A percentile compares a stretch with the other conserved stretches of the same genome.
phyloP scores from a whole-genome alignment of 2,888 invertebrate genomes.

The Leucophora obtusa region DNA sequence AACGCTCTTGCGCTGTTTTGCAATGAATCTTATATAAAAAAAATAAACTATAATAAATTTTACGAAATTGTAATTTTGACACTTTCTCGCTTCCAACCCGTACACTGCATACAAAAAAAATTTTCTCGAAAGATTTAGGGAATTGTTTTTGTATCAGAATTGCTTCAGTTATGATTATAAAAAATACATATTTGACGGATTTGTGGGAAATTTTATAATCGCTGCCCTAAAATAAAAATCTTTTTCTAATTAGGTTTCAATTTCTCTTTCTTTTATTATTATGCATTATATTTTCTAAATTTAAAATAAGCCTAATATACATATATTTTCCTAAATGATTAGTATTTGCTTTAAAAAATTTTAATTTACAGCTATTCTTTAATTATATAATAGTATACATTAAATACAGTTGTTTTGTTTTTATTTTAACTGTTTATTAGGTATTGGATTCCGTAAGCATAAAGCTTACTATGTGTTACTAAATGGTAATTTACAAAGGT shows the following conservation, averaged over 20 bases:
- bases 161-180: too few relatives aligned
- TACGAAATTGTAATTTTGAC: too few relatives aligned
- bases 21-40: too few relatives aligned
- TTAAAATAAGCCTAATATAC: conserved; percentile 36
- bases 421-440: conserved; percentile 29
- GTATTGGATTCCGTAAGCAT: conserved; percentile 10
- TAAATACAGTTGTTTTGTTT: conserved; percentile 43
- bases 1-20: too few relatives aligned
- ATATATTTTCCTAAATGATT: conserved; percentile 38
- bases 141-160: too few relatives aligned
- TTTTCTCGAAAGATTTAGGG: too few relatives aligned
- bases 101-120: too few relatives aligned
- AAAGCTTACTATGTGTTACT: conserved; percentile 19
- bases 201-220: too few relatives aligned
- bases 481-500: conserved; percentile 37
- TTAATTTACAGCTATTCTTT: conserved; percentile 35
- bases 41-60: too few relatives aligned
- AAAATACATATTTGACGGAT: too few relatives aligned
- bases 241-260: not conserved
- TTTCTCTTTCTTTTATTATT: conserved; percentile 18
- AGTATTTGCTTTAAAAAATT: conserved; percentile 17
- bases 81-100: too few relatives aligned
- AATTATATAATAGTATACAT: conserved; percentile 41
- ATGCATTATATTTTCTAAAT: conserved; percentile 29
- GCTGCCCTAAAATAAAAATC: too few relatives aligned